phyloP scores from a whole-genome alignment of 2,797 vertebrate species.

The Enteromius thamalakanensis region DNA sequence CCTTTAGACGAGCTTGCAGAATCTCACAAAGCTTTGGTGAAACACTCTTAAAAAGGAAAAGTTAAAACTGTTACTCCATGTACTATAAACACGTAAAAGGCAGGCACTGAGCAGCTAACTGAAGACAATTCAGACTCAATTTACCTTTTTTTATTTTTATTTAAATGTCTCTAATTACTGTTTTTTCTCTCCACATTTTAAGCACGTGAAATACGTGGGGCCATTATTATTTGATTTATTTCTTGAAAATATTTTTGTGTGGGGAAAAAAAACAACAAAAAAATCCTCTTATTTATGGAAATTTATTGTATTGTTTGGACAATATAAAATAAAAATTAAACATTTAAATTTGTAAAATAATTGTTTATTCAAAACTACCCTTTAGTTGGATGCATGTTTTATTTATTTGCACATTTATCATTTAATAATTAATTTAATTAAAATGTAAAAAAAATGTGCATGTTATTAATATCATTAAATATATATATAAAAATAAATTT shows the following conservation, averaged over 20 bases:
- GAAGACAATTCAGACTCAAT: background rate
- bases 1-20: slow-evolving; percentile 73
- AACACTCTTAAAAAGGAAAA: slow-evolving; percentile 63
- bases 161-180: background rate
- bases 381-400: background rate
- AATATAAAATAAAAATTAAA: too few species aligned
- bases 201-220: background rate
- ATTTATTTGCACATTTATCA: background rate
- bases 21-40: slow-evolving; percentile 76
- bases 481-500: background rate
- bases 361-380: background rate
- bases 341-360: background rate
- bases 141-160: too few species aligned
- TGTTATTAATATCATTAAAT: background rate
- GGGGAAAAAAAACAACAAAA: too few species aligned
- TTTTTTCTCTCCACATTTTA: background rate
- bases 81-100: background rate
- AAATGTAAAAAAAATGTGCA: background rate
- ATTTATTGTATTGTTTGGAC: background rate
- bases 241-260: too few species aligned
- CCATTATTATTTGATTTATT: too few species aligned
- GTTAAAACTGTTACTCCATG: background rate
- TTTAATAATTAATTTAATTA: too few species aligned
- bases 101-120: background rate
- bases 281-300: background rate